Evolutionary conservation across 2,888 invertebrate species (phyloP), one percentile per base, ranked within the genome.

Genomic region (Rhagonycha fulva): DNA sequence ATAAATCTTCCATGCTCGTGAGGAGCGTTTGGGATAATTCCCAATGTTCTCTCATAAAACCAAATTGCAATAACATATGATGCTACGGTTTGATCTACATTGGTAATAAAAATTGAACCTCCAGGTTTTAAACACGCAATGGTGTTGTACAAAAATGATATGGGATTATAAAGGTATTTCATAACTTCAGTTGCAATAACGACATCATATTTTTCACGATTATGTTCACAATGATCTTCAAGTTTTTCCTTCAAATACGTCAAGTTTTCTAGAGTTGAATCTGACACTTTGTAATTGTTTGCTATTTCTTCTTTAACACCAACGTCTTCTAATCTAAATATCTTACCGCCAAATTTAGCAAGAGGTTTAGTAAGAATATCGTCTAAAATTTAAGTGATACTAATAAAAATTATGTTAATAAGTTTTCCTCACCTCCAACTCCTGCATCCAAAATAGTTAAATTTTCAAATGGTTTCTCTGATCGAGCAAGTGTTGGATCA

Each of bases 1-100:
- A 97, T 92, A 87, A 98, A 96, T 87, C 97, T 96, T 9, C 96
- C 92, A 92, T 94, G 97, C 76, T 97, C 92, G 86, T 99, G 99
- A 0, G 97, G 96, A 4, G 97, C 98, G 81, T 88, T 88, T 0
- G 98, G 98, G 12, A 97, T 85, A 0, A 94, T 70, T 47, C 89
- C 89, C 0, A 97, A 82, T 0, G 97, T 79, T 86, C 95, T 91
- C 89, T 99, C 99, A 0, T 94, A 95, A 0, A 93, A 81, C 61
- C 92, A 87, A 71, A 99, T 94, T 0, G 89, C 94, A 12, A 91
- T 87, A 0, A 95, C 68, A 88, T 94, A 94, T 3, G 97, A 92
- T 0, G 89, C 68, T 24, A 87, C 81, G 0, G 93, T 92, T 82
- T 91, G 91, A 82, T 91, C 93, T 0, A 93, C 88, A 0, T 94